Evolutionary conservation across 2,113 vertebrate species (phyloP).

Genomic region (Butorides virescens): DNA sequence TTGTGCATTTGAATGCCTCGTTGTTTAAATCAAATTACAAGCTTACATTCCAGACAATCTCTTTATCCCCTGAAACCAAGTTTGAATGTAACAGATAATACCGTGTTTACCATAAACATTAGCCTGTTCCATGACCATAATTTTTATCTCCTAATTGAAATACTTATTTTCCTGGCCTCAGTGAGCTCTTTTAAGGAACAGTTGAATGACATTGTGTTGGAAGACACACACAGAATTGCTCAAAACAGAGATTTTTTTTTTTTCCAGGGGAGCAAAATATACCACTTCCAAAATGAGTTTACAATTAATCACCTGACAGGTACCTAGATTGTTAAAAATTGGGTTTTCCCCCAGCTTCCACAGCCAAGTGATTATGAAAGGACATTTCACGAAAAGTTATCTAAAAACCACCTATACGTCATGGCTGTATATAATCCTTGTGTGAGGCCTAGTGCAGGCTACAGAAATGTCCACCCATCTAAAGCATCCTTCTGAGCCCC

Average conservation of each 20-base stretch:
- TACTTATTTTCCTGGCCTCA: background rate
- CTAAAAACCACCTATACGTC: background rate
- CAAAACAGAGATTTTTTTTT: background rate
- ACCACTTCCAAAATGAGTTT: background rate
- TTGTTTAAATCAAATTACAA: background rate
- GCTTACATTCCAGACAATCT: background rate
- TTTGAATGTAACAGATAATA: background rate
- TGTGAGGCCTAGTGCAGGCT: background rate
- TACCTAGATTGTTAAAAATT: background rate
- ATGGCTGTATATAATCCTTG: background rate
- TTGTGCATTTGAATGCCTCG: background rate
- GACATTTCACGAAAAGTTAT: background rate
- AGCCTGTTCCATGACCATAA: background rate
- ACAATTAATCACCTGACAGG: background rate
- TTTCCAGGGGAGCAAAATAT: background rate
- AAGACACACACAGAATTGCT: background rate
- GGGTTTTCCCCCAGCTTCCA: background rate
- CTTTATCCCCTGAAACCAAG: background rate
- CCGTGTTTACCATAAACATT: background rate
- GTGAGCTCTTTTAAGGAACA: background rate
- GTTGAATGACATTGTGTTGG: background rate
- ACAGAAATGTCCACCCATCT: background rate
- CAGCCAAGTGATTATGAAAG: background rate
- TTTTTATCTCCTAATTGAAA: background rate
- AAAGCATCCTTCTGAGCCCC: background rate